These are phyloP conservation scores for Ramphastos sulfuratus DNA, from an alignment of 2,113 vertebrate genomes.

Conservation along the genomic window DNA sequence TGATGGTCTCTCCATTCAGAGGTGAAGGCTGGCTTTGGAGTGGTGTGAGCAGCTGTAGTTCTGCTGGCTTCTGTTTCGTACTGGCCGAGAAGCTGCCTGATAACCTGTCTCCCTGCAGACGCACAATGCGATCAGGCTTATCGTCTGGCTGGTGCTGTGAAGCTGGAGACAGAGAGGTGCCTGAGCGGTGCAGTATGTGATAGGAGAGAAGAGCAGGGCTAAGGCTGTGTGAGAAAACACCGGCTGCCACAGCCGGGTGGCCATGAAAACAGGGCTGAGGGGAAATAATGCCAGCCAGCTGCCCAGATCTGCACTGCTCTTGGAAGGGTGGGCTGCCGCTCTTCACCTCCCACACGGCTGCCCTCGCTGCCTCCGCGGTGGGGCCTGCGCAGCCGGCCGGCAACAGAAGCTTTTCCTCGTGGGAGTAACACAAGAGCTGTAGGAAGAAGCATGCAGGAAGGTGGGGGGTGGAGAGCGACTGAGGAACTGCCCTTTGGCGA, in stretches of 20 bases:
- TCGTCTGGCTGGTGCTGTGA: rapidly evolving
- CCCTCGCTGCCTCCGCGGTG: not conserved
- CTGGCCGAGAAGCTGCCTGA: not conserved
- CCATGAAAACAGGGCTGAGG: not conserved
- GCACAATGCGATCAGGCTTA: not conserved
- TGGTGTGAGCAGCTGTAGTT: not conserved
- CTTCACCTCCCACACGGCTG: rapidly evolving
- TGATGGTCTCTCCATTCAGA: rapidly evolving
- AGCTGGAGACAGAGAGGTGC: not conserved
- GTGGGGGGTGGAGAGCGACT: not conserved
- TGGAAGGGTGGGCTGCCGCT: not conserved
- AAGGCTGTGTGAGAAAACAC: not conserved
- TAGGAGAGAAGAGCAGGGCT: not conserved
- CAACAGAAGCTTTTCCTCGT: not conserved
- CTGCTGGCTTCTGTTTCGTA: not conserved
- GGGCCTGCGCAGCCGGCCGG: not conserved
- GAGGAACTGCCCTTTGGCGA: not conserved
- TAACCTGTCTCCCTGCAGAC: not conserved
- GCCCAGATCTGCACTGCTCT: not conserved
- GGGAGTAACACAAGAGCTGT: not conserved
- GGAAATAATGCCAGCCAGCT: not conserved
- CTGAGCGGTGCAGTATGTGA: rapidly evolving
- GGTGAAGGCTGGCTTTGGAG: not conserved
- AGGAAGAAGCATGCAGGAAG: not conserved
- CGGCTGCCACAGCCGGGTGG: not conserved